These are phyloP conservation scores for Rallus crepitans DNA, from an alignment of 2,797 vertebrate genomes.

Conservation along the genomic window DNA sequence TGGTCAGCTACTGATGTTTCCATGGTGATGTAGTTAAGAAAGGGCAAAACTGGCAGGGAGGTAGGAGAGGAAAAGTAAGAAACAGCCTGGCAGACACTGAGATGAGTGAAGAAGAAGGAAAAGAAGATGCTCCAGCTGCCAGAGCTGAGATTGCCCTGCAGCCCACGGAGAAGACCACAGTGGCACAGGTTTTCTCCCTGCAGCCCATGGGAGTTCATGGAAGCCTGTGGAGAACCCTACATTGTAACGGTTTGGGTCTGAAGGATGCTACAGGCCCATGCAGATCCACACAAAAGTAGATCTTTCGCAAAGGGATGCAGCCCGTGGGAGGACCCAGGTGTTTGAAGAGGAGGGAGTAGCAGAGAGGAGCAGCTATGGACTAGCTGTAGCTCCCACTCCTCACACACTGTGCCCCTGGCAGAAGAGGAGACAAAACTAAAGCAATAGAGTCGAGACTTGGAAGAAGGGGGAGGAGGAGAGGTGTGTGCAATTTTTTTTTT, in stretches of 20 bases:
- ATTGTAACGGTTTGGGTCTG: too few species aligned
- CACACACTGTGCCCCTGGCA: accelerated
- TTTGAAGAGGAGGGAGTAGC: neutral
- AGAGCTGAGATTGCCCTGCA: neutral
- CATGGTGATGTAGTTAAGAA: neutral
- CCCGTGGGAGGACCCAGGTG: accelerated
- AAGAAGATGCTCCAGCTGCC: neutral
- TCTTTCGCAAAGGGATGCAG: neutral
- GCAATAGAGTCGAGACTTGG: neutral
- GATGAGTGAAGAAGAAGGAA: neutral
- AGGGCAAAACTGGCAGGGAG: neutral
- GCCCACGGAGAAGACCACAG: neutral
- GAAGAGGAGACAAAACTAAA: neutral
- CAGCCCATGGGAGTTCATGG: neutral
- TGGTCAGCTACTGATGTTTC: neutral
- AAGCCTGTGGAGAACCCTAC: neutral
- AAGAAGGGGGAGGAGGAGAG: neutral
- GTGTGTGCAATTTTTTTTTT: neutral
- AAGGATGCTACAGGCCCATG: neutral
- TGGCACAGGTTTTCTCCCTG: neutral
- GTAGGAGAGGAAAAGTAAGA: neutral
- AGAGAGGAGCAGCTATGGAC: neutral
- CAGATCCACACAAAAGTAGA: neutral
- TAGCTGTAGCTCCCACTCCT: neutral
- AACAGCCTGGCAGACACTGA: neutral